Base-by-base conservation (phyloP, 2,888 invertebrate species). In the Caradrina kadenii region DNA sequence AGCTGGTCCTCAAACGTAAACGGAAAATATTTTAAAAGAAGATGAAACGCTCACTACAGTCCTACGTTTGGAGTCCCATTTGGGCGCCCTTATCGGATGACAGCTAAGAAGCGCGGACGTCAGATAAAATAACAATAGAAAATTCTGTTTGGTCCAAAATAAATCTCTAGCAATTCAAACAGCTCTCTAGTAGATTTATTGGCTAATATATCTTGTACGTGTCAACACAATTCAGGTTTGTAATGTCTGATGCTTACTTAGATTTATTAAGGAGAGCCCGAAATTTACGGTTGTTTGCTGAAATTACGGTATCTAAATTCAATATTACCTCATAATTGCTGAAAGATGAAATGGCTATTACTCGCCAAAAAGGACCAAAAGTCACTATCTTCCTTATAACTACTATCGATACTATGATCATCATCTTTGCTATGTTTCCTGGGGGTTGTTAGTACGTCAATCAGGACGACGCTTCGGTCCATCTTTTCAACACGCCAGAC, bases 201-300 rank as follows among this genome's bases (percentile, higher is more conserved):
- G 74, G 64, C 42, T 65, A 74, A 79, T 77, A 79, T 69, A 79
- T 77, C 77, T 77, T 77, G 52, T 45, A 49, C 15, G 58, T 74
- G 77, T 77, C 77, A 74, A 69, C 79, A 63, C 64, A 77, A 77
- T 74, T 79, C 79, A 77, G 79, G 76, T 79, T 58, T 78, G 63
- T 64, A 62, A 69, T 55, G 75, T 64, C 69, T 77, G 75, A 62
- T 73, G 63, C 62, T 65, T 53, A 64, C 74, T 62, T n/a, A 65
- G 69, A 77, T 73, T 77, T 74, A 77, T 70, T 77, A 74, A n/a
- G 62, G 39, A 42, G 26, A 50, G 35, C 22, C 58, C 52, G 21
- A 58, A 67, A 76, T 76, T 63, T 79, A 73, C 63, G 73, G 49
- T 52, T 78, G 48, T 31, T 60, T 35, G 63, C 52, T 39, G 22